Percentiles rank a stretch among this genome's conserved stretches.
Conservation (phyloP, 2,797 vertebrate genomes). For the Squalus acanthias region DNA sequence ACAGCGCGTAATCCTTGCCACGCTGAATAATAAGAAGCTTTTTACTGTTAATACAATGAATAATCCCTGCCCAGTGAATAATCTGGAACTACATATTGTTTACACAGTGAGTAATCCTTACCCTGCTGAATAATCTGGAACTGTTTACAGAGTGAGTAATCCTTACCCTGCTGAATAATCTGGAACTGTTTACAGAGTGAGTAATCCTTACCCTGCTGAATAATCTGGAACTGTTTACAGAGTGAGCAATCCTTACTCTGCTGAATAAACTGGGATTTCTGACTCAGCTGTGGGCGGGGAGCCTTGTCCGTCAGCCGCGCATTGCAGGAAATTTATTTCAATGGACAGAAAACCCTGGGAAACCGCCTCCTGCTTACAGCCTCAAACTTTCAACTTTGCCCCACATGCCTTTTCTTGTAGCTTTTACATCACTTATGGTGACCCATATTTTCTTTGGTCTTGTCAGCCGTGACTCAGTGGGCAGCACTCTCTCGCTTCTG, state of each 20-base stretch:
- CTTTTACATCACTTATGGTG: no score
- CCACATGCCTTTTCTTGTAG: no score
- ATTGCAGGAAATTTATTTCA: no score
- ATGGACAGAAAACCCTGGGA: no score
- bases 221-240: not conserved
- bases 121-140: not conserved
- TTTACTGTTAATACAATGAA: not conserved
- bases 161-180: not conserved
- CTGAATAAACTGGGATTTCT: not conserved
- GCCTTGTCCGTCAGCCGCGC: no score
- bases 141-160: not conserved
- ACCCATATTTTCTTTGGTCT: no score
- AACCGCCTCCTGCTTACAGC: no score
- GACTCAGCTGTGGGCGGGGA: no score
- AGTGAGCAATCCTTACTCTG: not conserved
- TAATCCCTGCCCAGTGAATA: not conserved
- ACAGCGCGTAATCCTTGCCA: not conserved
- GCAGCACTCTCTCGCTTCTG: no score
- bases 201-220: not conserved
- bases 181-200: not conserved
- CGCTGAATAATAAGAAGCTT: not conserved
- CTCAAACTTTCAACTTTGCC: no score
- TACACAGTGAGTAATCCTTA: no score
- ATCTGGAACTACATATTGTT: not conserved
- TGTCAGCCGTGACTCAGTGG: no score